Conservation (phyloP, 1,140 invertebrate species). For the Drosophila pectinifera region DNA sequence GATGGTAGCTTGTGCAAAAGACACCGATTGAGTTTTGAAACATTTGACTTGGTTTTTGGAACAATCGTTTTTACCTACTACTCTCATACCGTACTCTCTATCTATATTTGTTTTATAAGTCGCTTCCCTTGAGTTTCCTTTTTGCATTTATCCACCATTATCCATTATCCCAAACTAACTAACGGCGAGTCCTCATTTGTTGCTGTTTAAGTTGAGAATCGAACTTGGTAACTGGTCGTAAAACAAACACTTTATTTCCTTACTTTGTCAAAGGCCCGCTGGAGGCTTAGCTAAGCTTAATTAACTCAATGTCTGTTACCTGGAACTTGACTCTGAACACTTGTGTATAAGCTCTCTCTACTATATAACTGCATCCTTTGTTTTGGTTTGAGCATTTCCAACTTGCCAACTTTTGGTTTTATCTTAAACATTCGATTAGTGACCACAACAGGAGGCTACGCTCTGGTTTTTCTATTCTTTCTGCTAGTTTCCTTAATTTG, state of each 20-base stretch:
- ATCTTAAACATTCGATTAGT: constrained; percentile 20
- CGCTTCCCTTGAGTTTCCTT: constrained; percentile 42
- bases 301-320: constrained; percentile 49
- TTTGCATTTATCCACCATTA: constrained; percentile 43
- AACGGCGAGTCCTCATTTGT: constrained; percentile 45
- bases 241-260: constrained; percentile 14
- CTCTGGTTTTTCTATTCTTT: constrained; percentile 21
- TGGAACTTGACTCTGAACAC: constrained; percentile 43
- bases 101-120: constrained; percentile 42
- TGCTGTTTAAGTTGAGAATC: constrained; percentile 41
- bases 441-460: constrained; percentile 26
- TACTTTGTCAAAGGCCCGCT: too few species aligned
- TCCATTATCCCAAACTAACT: constrained; percentile 35
- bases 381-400: constrained; percentile 34
- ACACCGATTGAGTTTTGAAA: constrained; percentile 64
- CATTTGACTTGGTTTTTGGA: constrained; percentile 74
- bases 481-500: constrained; percentile 42
- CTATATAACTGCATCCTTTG: constrained; percentile 48
- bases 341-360: constrained; percentile 44
- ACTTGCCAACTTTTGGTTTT: too few species aligned
- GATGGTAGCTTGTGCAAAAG: constrained; percentile 71
- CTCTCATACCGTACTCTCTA: constrained; percentile 35
- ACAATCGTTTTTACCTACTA: constrained; percentile 41
- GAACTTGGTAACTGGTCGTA: constrained; percentile 31
- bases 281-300: constrained; percentile 40